Base-by-base conservation (phyloP, 1,140 invertebrate species). In the Papilio polytes region DNA sequence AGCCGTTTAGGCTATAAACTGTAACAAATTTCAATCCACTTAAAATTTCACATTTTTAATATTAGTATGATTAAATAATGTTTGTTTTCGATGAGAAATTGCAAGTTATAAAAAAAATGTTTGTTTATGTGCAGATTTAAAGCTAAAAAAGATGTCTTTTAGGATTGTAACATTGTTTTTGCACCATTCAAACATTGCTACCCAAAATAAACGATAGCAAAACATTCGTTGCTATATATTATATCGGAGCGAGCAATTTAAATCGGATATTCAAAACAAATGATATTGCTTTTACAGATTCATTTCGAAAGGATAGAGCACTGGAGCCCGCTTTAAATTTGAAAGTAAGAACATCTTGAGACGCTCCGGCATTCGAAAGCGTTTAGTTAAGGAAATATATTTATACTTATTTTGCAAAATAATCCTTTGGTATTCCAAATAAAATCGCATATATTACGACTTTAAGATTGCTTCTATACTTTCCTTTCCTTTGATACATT, bases 351-450 rank as follows among this genome's bases (percentile, higher is more conserved):
- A 70, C 22, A 31, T 70, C 63, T 70, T 31, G 22, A 70, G 12
- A 31, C 63, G 63, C 26, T 70, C 12, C 0, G 31, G 26, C 22
- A 70, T 70, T 70, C 26, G 26, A 70, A 70, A 70, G 63, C 63
- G 63, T 70, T 70, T 70, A 70, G 63, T 70, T 70, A 70, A 70
- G 63, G 63, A 70, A 70, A 70, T 70, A 70, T 70, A 70, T 70
- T 31, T 31, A 4, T 26, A 63, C 20, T 63, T 63, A 63, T 63
- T 63, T 70, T 70, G 26, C 63, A 18, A 31, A 70, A 70, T 36
- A 70, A 70, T 70, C 22, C 63, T 63, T 63, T 12, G 36, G 26
- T 70, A 70, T 31, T 31, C 8, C 6, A 70, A 70, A 70, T 70
- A 3, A 36, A 70, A 63, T 13, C 15, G 22, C 63, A 70, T 15